A percentile compares a stretch with the other conserved stretches of the same genome.
Evolutionary conservation across 2,113 vertebrate genomes (phyloP).

Genomic region (Anoplopoma fimbria): DNA sequence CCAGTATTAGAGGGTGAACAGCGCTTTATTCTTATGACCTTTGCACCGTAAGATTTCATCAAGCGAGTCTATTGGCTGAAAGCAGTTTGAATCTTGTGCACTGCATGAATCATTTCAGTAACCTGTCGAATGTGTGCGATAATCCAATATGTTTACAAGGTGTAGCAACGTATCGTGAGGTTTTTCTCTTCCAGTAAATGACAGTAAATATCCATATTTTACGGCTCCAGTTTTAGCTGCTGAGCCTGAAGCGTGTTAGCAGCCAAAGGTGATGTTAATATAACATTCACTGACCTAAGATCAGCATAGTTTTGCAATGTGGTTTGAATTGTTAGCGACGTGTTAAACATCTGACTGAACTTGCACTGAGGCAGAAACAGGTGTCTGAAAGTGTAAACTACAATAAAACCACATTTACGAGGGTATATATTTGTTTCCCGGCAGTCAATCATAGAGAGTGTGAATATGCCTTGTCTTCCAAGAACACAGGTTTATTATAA

Average conservation of each 20-base stretch:
- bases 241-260: not conserved
- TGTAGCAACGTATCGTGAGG: not conserved
- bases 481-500: not conserved
- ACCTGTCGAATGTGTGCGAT: not conserved
- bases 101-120: not conserved
- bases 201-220: not conserved
- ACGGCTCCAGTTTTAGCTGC: not conserved
- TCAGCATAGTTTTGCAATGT: not conserved
- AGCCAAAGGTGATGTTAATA: not conserved
- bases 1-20: not conserved
- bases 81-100: not conserved
- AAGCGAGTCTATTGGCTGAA: not conserved
- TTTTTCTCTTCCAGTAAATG: not conserved
- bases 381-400: constrained; percentile 10
- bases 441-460: not conserved
- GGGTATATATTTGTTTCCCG: not conserved
- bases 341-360: not conserved
- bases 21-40: constrained; percentile 18
- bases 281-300: not conserved
- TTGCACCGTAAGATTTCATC: constrained; percentile 6
- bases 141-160: not conserved
- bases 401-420: constrained; percentile 7
- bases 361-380: not conserved
- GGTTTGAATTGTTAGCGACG: not conserved
- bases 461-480: not conserved